Evolutionary conservation across 1,140 invertebrate species (phyloP), one percentile per base, ranked within the genome.

Genomic region (Aphelenchoides avenae): DNA sequence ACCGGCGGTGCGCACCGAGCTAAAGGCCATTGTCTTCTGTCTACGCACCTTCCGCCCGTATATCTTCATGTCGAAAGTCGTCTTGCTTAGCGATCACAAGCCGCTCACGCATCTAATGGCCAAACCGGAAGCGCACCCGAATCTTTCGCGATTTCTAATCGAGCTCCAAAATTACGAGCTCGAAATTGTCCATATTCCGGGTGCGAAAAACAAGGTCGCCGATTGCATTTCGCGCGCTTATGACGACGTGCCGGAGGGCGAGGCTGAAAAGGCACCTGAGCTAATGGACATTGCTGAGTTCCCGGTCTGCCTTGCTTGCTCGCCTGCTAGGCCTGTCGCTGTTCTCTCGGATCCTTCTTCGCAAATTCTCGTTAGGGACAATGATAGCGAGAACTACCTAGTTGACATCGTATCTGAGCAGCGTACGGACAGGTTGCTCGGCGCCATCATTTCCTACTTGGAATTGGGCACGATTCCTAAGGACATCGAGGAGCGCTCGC

Each of bases 141-240:
- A 51, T 48, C 5, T 51, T 13, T 33, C 37, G 2, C 48, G 49
- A 1, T 51, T 26, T 26, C 18, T 48, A 7, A 48, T 48, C n/a
- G 46, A 48, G 41, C 52, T 54, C 13, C 40, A 54, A 6, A 44
- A 57, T 11, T 55, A 57, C 2, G 22, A 29, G 2, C 47, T 55
- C n/a, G 53, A 44, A 7, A 24, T 55, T 1, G 37, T 55, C 0
- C 53, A 55, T 31, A 36, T 55, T 1, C 26, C 53, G 6, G 53
- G 53, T 4, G 26, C 30, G 7, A 11, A 30, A 31, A 53, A 55
- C 9, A 15, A 29, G 1, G 22, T 55, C 11, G 44, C 49, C 3
- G 53, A 55, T 37, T 31, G 24, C 3, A 20, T 55, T 1, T 55
- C 53, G 3, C 3, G 53, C n/a, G 47, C 3, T 5, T 18, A 34